Conservation (phyloP, 2,797 vertebrate genomes). For the Esox masquinongy region DNA sequence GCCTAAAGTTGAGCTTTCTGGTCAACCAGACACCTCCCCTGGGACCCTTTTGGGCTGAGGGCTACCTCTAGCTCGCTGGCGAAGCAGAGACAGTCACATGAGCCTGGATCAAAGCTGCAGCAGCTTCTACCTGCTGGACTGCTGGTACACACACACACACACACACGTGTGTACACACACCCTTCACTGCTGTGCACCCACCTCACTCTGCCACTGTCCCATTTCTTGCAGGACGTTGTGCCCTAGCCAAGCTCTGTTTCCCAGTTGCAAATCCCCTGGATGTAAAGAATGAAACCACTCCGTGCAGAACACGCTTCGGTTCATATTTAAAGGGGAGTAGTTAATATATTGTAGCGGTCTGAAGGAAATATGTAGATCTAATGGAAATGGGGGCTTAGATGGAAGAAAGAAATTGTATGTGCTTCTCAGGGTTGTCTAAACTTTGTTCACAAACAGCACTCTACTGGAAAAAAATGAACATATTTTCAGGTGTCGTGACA, state of each 20-base stretch:
- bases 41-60: slow-evolving; percentile 75
- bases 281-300: slow-evolving; percentile 20
- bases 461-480: too few species aligned
- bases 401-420: too few species aligned
- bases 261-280: slow-evolving; percentile 15
- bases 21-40: slow-evolving; percentile 89
- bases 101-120: slow-evolving; percentile 90
- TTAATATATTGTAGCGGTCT: too few species aligned
- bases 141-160: slow-evolving; percentile 22
- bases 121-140: slow-evolving; percentile 64
- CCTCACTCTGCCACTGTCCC: slow-evolving; percentile 29
- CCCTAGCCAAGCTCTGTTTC: slow-evolving; percentile 12
- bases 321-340: background rate
- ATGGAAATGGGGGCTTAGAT: too few species aligned
- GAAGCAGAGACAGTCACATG: slow-evolving; percentile 85
- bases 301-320: background rate
- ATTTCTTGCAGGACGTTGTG: slow-evolving; percentile 31
- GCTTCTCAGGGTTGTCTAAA: too few species aligned
- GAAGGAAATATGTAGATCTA: too few species aligned
- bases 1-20: slow-evolving; percentile 82
- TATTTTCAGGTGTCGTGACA: too few species aligned
- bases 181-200: slow-evolving; percentile 17
- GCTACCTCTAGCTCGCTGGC: slow-evolving; percentile 73
- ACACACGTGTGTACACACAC: slow-evolving; percentile 31
- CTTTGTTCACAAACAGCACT: too few species aligned